Base-by-base conservation (phyloP, 2,888 invertebrate species). In the Cephonodes hylas region DNA sequence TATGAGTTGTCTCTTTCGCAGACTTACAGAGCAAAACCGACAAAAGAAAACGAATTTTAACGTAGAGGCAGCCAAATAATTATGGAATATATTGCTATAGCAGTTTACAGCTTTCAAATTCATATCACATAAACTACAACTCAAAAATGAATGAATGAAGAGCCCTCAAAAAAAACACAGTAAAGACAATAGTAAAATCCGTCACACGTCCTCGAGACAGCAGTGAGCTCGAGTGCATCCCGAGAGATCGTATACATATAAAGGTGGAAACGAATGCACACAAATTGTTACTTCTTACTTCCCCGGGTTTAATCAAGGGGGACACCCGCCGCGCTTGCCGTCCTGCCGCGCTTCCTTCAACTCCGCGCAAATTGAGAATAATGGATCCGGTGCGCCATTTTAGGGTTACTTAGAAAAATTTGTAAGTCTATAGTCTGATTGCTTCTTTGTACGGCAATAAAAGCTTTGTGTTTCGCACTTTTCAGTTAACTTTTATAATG, bases 311-410 rank as follows among this genome's bases (percentile, higher is more conserved):
- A 92, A 92, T 92, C 91, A 91, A 91, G 89, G 88, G 86, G 87
- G 87, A 91, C 90, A 90, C 91, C 93, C 89, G 90, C 88, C 83
- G 91, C 74, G 91, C 76, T 78, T 71, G 80, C 78, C 75, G 72
- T 74, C 76, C 76, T 74, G 45, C 22, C 72, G 73, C 76, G 81
- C 83, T 85, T 80, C 80, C 85, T 83, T 84, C 82, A 83, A 83
- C 85, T 84, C 80, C 79, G 83, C 80, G 84, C 86, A 91, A 91
- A 92, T 91, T 91, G 89, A 91, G 89, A 92, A 87, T 91, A 91
- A 91, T 91, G 89, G 88, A 83, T 79, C 75, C 81, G 64, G 75
- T 74, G 76, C 76, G 77, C 81, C 77, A 68, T 83, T 86, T 88
- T 85, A 86, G 83, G 86, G 82, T 79, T 86, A 77, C 70, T 71